A percentile compares a stretch with the other conserved stretches of the same genome.
Evolutionary conservation across 1,140 invertebrate species (phyloP).

Genomic region (Yoshiicerus persimilis): DNA sequence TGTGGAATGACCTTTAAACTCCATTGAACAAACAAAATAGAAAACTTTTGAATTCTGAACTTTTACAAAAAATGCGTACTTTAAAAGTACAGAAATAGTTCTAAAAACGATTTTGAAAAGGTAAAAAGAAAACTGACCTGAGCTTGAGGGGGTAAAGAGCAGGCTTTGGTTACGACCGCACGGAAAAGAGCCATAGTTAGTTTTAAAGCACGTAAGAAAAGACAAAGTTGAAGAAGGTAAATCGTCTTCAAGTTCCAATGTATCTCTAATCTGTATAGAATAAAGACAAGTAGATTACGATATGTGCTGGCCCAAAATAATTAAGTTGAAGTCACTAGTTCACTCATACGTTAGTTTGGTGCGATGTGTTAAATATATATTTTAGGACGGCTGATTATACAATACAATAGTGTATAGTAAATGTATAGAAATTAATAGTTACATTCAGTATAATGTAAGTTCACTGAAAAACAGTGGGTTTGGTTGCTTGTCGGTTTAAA

Average conservation of each 20-base stretch:
- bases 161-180: slow-evolving; percentile 32
- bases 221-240: slow-evolving; percentile 18
- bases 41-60: too few relatives aligned
- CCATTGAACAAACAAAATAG: too few relatives aligned
- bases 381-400: too few relatives aligned
- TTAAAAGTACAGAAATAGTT: not conserved
- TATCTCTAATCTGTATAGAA: not conserved
- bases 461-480: not conserved
- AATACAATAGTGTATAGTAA: too few relatives aligned
- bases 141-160: slow-evolving; percentile 21
- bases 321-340: too few relatives aligned
- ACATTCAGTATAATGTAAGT: not conserved
- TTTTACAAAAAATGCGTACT: too few relatives aligned
- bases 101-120: not conserved
- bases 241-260: not conserved
- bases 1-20: too few relatives aligned
- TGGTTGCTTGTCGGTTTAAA: not conserved
- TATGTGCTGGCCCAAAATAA: too few relatives aligned
- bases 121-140: slow-evolving; percentile 25
- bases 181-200: slow-evolving; percentile 34
- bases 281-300: not conserved
- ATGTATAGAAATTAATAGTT: too few relatives aligned
- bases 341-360: too few relatives aligned
- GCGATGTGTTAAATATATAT: too few relatives aligned
- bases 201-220: not conserved